Base-by-base conservation (phyloP, 2,888 invertebrate genomes). In the Heliothis peltigera region DNA sequence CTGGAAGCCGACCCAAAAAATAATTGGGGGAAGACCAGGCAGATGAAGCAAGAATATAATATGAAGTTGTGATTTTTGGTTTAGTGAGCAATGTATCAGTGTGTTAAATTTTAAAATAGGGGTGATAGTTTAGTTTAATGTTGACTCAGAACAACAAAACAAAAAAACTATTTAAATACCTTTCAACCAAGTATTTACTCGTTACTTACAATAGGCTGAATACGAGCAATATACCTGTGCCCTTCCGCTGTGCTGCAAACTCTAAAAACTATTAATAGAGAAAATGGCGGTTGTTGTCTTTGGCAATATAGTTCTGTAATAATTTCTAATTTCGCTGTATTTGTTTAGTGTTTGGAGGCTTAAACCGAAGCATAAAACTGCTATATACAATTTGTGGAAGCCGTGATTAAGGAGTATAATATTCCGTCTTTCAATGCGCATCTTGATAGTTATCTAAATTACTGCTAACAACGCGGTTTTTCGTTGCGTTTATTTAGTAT, bases 271-370 rank as follows among this genome's bases (percentile, higher is more conserved):
- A 51, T 46, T 48, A 10, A n/a, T 46, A 47, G 46, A 89, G 87
- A 92, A 92, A 90, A 94, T 94, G 93, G 93, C 92, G 92, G 89
- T 92, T 93, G 91, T 93, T 94, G 88, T 91, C 88, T 87, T 77
- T 80, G 70, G 73, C 81, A 80, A 77, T 83, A 64, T 71, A 67
- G 81, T 84, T 82, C 79, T 69, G 65, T 65, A 67, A 69, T 67
- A 74, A 59, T 61, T 54, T 61, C 47, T 21, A 51, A 71, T 56
- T 79, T 70, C 64, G 64, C 56, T 72, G 52, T 61, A 70, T 67
- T 68, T 63, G 47, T 59, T 66, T 70, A 55, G 48, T 55, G 63
- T 63, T 65, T 52, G n/a, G 25, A 39, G 47, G n/a, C 35, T 4
- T 49, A 22, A 47, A 49, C 47, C 52, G 18, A 18, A 15, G 42